A percentile compares a stretch with the other conserved stretches of the same genome.
Evolutionary conservation across 2,113 vertebrate species (phyloP).

Genomic region (Grantiella picta): DNA sequence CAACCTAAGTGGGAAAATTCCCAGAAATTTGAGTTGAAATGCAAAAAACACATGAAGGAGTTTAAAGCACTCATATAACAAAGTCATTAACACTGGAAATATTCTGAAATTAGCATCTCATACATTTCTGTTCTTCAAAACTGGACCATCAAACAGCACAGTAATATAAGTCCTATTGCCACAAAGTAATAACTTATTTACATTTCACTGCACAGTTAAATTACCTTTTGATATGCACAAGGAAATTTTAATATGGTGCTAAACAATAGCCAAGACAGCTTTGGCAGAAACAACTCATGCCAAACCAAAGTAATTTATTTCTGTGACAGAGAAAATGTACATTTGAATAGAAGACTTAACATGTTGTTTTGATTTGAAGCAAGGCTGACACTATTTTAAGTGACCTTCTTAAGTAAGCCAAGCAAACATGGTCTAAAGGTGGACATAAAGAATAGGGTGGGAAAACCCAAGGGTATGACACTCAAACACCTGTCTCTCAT

Average conservation of each 20-base stretch:
- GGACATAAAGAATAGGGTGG: neutral
- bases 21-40: neutral
- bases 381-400: neutral
- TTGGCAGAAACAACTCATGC: constrained; percentile 45
- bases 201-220: constrained; percentile 52
- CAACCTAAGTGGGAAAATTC: neutral
- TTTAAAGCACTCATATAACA: neutral
- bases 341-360: neutral
- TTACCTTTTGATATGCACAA: constrained; percentile 33
- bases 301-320: constrained; percentile 42
- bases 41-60: neutral
- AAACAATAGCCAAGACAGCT: constrained; percentile 39
- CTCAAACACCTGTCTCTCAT: neutral
- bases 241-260: constrained; percentile 38
- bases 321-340: neutral
- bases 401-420: neutral
- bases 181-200: constrained; percentile 35
- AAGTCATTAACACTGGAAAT: neutral
- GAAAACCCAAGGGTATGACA: neutral
- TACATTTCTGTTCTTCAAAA: neutral
- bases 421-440: neutral
- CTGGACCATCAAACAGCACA: neutral
- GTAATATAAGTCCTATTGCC: neutral
- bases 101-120: constrained; percentile 19
- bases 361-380: neutral